Evolutionary conservation across 2,113 vertebrate species (phyloP), one percentile per base, ranked within the genome.

Genomic region (Recurvirostra avosetta): DNA sequence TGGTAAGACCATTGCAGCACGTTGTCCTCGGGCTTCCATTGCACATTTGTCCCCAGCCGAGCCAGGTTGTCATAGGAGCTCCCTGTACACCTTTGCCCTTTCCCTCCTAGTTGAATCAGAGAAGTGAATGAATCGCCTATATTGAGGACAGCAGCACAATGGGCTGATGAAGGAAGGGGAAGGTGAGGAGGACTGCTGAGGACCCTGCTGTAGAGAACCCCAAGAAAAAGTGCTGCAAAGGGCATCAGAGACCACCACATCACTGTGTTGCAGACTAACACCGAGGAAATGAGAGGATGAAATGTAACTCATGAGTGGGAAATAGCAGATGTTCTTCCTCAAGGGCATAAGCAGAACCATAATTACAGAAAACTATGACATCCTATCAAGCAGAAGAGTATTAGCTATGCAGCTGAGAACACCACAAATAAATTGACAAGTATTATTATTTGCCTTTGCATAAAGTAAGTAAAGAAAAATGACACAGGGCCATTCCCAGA

Each of bases 321-420:
- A 97, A 91, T 61, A 97, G 87, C 97, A 97, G 97, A 97, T 97
- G 97, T 96, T 97, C 88, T 72, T 83, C 93, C 96, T 97, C 93
- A 94, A 80, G 96, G 97, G 95, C 93, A 92, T 88, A 94, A 92
- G 23, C 90, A 89, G 62, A 88, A 80, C 73, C 62, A 40, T 94
- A 95, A 97, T 95, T 94, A 92, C 92, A 74, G 93, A 95, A 65
- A 89, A 61, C 88, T 97, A 93, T 2, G 15, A 87, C 86, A 58
- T 92, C 52, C 84, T 92, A 92, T 93, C 81, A 94, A 96, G 92
- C 96, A 96, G 92, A 96, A 96, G 65, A 92, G 67, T 49, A 96
- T 96, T 89, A 94, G 50, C 59, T 75, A 83, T 86, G 78, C 80
- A 77, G 83, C 59, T 63, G 94, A 95, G 93, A 96, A 93, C 5